phyloP scores from a whole-genome alignment of 2,113 vertebrate species.

The Cyanocitta stelleri region DNA sequence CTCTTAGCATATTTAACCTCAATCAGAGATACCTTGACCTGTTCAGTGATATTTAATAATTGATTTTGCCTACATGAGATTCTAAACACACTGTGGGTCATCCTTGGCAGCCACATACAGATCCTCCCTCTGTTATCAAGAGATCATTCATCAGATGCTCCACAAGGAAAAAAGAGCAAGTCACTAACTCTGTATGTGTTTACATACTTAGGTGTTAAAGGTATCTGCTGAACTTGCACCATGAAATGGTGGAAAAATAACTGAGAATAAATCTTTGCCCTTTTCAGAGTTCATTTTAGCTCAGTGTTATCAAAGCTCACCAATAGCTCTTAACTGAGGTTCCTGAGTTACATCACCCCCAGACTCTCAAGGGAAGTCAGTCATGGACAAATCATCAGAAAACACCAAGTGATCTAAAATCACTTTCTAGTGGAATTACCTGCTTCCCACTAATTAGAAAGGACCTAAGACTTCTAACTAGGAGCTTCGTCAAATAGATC shows the following conservation, averaged over 20 bases:
- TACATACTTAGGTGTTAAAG: not conserved
- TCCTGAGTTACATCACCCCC: not conserved
- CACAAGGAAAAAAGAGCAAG: not conserved
- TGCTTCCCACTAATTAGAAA: not conserved
- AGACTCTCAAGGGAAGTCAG: not conserved
- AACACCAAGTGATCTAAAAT: not conserved
- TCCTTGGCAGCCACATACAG: not conserved
- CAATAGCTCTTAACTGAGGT: not conserved
- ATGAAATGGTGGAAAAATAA: not conserved
- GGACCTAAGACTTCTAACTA: not conserved
- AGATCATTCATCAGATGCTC: not conserved
- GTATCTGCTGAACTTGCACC: not conserved
- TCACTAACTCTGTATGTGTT: not conserved
- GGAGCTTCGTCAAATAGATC: not conserved
- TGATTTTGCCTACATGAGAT: not conserved
- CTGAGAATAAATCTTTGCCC: not conserved
- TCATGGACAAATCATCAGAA: not conserved
- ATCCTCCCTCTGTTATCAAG: not conserved
- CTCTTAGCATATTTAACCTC: not conserved
- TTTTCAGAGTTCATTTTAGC: not conserved
- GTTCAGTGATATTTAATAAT: not conserved
- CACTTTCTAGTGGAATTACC: not conserved
- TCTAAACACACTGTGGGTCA: not conserved
- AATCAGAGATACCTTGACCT: not conserved
- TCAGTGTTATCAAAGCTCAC: not conserved